These are phyloP conservation scores for Eolophus roseicapilla DNA, from an alignment of 2,113 vertebrate genomes.

Conservation along the genomic window DNA sequence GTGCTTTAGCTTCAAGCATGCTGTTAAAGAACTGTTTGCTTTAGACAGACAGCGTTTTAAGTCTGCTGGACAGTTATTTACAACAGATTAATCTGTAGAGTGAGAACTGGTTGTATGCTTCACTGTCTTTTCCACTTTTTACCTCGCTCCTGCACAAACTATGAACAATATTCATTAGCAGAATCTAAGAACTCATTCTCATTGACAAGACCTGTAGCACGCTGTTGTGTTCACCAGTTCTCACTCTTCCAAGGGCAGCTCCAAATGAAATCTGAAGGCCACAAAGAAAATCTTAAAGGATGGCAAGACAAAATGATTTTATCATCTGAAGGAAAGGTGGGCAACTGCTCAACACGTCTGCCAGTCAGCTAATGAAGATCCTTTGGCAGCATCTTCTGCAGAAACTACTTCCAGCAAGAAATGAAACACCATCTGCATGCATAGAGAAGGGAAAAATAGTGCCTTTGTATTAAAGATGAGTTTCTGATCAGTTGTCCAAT, in stretches of 20 bases:
- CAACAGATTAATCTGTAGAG: not conserved
- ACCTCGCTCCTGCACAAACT: not conserved
- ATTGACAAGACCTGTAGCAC: not conserved
- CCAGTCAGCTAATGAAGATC: not conserved
- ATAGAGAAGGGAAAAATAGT: not conserved
- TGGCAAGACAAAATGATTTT: not conserved
- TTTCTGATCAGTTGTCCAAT: rapidly evolving
- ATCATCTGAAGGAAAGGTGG: not conserved
- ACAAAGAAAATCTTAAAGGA: not conserved
- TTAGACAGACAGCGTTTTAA: not conserved
- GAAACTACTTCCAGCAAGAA: not conserved
- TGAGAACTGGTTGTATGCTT: not conserved
- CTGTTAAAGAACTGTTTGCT: not conserved
- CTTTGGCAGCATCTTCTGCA: not conserved
- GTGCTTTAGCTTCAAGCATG: not conserved
- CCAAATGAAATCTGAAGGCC: not conserved
- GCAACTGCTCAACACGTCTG: not conserved
- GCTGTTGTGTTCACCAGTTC: not conserved
- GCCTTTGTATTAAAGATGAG: not conserved
- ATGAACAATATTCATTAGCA: not conserved
- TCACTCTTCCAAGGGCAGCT: not conserved
- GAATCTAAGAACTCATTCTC: not conserved
- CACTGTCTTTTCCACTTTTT: not conserved
- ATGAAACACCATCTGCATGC: not conserved
- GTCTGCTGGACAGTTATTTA: not conserved